phyloP scores from a whole-genome alignment of 2,888 invertebrate genomes.

The Timema cristinae region DNA sequence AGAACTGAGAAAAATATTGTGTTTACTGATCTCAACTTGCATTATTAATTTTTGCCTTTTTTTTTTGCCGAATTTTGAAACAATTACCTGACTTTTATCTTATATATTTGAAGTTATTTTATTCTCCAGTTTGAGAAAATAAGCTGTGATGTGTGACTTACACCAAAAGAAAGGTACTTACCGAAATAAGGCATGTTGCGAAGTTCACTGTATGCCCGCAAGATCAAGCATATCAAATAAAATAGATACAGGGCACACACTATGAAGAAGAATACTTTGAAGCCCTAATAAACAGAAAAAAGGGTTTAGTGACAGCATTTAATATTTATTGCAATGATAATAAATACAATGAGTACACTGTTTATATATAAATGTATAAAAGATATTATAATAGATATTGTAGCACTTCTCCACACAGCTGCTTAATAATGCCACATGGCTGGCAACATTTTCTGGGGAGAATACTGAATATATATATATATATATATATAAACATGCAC shows the following conservation, averaged over 20 bases:
- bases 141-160: neutral
- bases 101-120: neutral
- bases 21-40: too few relatives aligned
- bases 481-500: too few relatives aligned
- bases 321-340: neutral
- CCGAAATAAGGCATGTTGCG: conserved; percentile 97
- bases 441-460: too few relatives aligned
- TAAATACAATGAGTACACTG: neutral
- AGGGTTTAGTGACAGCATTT: neutral
- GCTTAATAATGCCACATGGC: too few relatives aligned
- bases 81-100: too few relatives aligned
- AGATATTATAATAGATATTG: too few relatives aligned
- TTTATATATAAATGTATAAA: too few relatives aligned
- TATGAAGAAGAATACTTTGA: conserved; percentile 87
- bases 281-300: conserved; percentile 59
- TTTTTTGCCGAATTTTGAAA: too few relatives aligned
- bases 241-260: conserved; percentile 79
- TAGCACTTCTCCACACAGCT: too few relatives aligned
- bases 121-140: neutral
- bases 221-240: conserved; percentile 76
- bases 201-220: conserved; percentile 90
- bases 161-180: conserved; percentile 48
- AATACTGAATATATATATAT: too few relatives aligned
- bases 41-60: too few relatives aligned
- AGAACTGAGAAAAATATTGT: too few relatives aligned